Percentiles rank a stretch among this genome's conserved stretches.
Conservation (phyloP, 2,888 invertebrate genomes). For the Drosophila basisetae region DNA sequence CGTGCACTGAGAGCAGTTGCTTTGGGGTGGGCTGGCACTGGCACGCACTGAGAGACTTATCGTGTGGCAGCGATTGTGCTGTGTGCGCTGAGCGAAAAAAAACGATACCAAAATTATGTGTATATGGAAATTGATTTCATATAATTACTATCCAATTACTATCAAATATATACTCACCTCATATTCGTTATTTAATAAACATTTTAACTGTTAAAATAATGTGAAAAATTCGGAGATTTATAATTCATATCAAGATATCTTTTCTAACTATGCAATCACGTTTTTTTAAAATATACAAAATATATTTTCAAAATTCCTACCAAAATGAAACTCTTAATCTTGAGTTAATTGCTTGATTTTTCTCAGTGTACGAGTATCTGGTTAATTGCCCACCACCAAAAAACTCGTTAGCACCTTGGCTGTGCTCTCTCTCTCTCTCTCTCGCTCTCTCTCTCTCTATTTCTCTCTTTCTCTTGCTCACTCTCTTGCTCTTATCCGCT, state of each 20-base stretch:
- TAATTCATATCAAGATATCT: neutral
- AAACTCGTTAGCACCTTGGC: conserved; percentile 36
- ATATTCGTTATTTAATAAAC: neutral
- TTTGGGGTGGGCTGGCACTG: conserved; percentile 32
- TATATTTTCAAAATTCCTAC: no score
- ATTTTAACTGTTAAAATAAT: neutral
- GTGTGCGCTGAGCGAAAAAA: conserved; percentile 27
- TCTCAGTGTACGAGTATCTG: conserved; percentile 28
- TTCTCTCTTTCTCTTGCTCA: conserved; percentile 20
- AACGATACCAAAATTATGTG: neutral
- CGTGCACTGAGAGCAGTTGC: conserved; percentile 25
- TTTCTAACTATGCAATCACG: neutral
- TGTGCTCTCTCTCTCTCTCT: conserved; percentile 32
- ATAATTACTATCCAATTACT: neutral
- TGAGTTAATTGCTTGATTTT: neutral
- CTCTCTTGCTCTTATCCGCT: conserved; percentile 28
- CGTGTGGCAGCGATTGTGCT: neutral
- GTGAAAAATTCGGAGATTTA: neutral
- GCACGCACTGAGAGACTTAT: conserved; percentile 20
- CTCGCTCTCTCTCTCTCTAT: conserved; percentile 17
- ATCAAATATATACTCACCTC: neutral
- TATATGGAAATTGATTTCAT: neutral
- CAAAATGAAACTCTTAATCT: no score
- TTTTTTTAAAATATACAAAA: no score
- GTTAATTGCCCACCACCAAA: conserved; percentile 54